Conservation (phyloP, 2,113 vertebrate genomes). For the Amphiprion percula region DNA sequence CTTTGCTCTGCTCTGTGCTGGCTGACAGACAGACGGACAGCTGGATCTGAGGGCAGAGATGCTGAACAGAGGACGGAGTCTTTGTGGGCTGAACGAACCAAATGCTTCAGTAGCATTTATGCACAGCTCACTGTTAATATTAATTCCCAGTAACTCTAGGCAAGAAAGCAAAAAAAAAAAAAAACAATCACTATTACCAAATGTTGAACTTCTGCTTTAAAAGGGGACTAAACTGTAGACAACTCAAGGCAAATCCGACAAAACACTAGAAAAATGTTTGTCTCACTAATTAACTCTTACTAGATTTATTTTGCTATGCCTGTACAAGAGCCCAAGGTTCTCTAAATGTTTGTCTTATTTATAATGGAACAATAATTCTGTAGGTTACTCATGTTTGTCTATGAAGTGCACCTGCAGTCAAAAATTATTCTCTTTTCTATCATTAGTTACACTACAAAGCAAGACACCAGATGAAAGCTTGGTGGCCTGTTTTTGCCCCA, state of each 20-base stretch:
- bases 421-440: too few species aligned
- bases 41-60: too few species aligned
- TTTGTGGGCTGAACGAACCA: constrained; percentile 12
- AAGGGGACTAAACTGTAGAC: constrained; percentile 1
- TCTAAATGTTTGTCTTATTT: background rate
- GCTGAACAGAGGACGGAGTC: background rate
- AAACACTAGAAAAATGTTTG: fast-evolving
- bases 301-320: fast-evolving
- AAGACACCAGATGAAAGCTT: too few species aligned
- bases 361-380: too few species aligned
- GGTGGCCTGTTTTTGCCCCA: too few species aligned
- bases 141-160: background rate
- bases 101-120: background rate
- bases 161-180: background rate
- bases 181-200: too few species aligned
- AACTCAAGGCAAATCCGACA: background rate
- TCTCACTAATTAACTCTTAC: background rate
- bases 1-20: constrained; percentile 8
- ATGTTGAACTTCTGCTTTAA: background rate
- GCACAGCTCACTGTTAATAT: background rate
- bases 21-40: constrained; percentile 2
- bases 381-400: too few species aligned
- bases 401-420: too few species aligned
- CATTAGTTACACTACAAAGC: too few species aligned
- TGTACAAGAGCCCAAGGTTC: background rate